Conservation (phyloP, 2,888 invertebrate species). For the Apoderus coryli region DNA sequence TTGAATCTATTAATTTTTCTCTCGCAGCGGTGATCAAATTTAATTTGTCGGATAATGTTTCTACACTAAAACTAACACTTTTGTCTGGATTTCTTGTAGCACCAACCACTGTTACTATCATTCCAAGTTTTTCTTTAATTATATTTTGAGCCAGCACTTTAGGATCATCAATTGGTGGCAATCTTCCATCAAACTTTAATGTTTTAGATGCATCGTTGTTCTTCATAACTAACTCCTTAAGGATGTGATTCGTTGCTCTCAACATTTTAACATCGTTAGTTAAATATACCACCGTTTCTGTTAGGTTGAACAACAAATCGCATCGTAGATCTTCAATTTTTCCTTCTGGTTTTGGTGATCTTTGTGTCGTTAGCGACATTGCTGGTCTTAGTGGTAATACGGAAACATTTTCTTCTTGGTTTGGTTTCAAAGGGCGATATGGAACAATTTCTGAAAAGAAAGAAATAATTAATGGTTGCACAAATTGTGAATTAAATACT, state of each 20-base stretch:
- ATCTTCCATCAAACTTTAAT: not conserved
- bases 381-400: too few species aligned
- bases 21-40: not conserved
- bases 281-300: not conserved
- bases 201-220: not conserved
- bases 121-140: not conserved
- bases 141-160: not conserved
- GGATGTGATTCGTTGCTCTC: not conserved
- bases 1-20: slow-evolving; percentile 1
- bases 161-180: not conserved
- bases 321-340: too few species aligned
- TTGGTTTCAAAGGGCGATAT: too few species aligned
- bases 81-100: not conserved
- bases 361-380: too few species aligned
- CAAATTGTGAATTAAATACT: too few species aligned
- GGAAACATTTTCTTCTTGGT: too few species aligned
- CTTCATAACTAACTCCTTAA: not conserved
- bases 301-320: slow-evolving; percentile 1
- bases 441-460: too few species aligned
- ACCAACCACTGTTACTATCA: not conserved
- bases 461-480: too few species aligned
- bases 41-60: not conserved
- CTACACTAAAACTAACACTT: not conserved
- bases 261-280: not conserved
- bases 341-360: too few species aligned